phyloP scores from a whole-genome alignment of 1,140 invertebrate genomes.

The Drosophila aff. region DNA sequence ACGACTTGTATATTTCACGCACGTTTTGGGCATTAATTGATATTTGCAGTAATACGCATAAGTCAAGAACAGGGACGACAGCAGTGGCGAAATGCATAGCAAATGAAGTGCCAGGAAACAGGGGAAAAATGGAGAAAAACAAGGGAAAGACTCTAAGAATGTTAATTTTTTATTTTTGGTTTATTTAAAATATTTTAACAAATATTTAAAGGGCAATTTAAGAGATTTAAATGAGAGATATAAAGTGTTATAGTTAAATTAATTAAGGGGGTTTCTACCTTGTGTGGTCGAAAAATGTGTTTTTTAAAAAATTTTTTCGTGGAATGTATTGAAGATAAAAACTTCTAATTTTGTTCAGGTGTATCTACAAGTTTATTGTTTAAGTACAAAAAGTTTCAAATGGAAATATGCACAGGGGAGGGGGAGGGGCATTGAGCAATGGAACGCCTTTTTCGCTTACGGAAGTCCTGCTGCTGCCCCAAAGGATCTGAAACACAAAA shows the following conservation, averaged over 20 bases:
- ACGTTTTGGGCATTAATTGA: constrained; percentile 79
- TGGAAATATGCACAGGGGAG: too few species aligned
- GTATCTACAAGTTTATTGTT: too few species aligned
- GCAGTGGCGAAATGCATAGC: constrained; percentile 71
- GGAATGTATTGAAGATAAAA: too few species aligned
- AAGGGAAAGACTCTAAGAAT: not conserved
- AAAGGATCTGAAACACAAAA: too few species aligned
- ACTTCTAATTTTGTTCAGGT: too few species aligned
- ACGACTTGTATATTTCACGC: constrained; percentile 66
- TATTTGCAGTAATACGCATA: constrained; percentile 81
- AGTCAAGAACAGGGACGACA: constrained; percentile 64
- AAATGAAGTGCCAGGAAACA: constrained; percentile 47
- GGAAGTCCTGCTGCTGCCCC: too few species aligned
- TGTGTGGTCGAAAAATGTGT: too few species aligned
- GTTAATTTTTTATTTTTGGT: not conserved
- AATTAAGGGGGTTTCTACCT: too few species aligned
- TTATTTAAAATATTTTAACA: not conserved
- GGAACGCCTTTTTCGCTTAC: too few species aligned
- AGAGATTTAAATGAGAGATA: not conserved
- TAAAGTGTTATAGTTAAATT: not conserved
- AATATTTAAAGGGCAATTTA: not conserved
- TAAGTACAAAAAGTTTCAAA: too few species aligned
- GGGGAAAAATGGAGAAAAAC: not conserved
- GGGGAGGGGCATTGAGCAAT: too few species aligned
- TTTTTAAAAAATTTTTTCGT: too few species aligned